Base-by-base conservation (phyloP, 2,888 invertebrate genomes). In the Cyclophora albipunctata region DNA sequence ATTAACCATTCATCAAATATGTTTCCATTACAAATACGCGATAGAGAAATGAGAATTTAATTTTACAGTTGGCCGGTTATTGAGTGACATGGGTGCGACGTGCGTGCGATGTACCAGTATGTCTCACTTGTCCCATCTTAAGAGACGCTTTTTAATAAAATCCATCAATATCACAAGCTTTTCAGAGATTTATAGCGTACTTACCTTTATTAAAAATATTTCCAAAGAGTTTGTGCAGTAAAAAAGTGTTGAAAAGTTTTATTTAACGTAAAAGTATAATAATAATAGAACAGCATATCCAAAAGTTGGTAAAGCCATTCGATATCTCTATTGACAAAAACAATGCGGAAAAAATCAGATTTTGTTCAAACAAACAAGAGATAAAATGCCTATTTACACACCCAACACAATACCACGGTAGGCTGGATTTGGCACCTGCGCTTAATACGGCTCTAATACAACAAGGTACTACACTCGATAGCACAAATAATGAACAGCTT, bases 21-120 rank as follows among this genome's bases (percentile, higher is more conserved):
- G 58, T 64, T 60, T 60, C 64, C 57, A 62, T 60, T 58, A 57
- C 57, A 57, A 54, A 54, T 47, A 52, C 52, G 55, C 52, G 59
- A 53, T 55, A 48, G 64, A 67, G 66, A 69, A 73, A 72, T 67
- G 65, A 70, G 72, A 70, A 73, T 76, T 77, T 75, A 74, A 78
- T 78, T 77, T 77, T 73, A 77, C 76, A 78, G 69, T 71, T 69
- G 68, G 72, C 67, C 63, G 72, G 60, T 59, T 67, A 62, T 62
- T 66, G 69, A 65, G 63, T 71, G 75, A 75, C 70, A 69, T 63
- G 75, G 75, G 73, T 57, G 47, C 52, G 48, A 47, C 52, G 48
- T 50, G 53, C 51, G 49, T 45, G 47, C 20, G 20, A 20, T 20
- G 20, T 20, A 20, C 20, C 1, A 20, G 20, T 20, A 49, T 43